Percentiles rank a stretch among this genome's conserved stretches.
These are phyloP conservation scores for Pyrocephalus nanus DNA, from an alignment of 2,797 vertebrate species.

Conservation along the genomic window DNA sequence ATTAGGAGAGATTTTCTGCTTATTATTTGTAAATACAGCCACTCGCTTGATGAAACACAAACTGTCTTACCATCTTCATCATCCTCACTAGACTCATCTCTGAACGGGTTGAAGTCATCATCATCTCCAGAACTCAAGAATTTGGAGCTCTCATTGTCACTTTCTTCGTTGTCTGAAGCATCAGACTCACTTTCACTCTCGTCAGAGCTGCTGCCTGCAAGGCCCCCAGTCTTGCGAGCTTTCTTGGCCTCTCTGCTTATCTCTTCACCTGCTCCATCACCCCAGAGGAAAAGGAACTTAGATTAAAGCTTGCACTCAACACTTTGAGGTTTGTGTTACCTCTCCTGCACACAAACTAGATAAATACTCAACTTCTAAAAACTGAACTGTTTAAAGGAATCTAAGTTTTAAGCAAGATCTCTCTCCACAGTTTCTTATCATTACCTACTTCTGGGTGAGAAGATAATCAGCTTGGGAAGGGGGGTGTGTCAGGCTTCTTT, in stretches of 20 bases:
- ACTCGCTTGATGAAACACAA: not conserved
- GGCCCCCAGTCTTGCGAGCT: conserved; percentile 86
- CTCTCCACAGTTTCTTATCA: not conserved
- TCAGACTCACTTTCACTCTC: conserved; percentile 88
- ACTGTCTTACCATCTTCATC: conserved; percentile 89
- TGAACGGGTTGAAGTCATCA: conserved; percentile 96
- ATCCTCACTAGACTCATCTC: conserved; percentile 94
- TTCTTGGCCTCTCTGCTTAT: conserved; percentile 88
- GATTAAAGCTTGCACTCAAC: not conserved
- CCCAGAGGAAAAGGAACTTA: not conserved
- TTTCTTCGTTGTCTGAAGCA: conserved; percentile 81
- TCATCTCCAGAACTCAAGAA: conserved; percentile 91
- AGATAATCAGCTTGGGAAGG: not conserved
- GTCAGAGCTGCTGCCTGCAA: conserved; percentile 93
- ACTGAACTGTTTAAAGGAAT: rapidly evolving
- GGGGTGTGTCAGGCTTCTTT: not conserved
- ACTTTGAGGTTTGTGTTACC: not conserved
- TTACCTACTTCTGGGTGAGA: not conserved
- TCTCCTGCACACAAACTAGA: not conserved
- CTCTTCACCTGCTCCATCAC: conserved; percentile 80
- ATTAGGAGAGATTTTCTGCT: not conserved
- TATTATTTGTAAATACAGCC: not conserved
- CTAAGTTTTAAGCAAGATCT: not conserved
- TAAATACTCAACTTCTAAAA: not conserved
- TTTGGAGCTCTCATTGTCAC: conserved; percentile 91